Percentiles rank a stretch among this genome's conserved stretches.
Conservation (phyloP, 1,140 invertebrate genomes). For the Calephelis virginiensis region DNA sequence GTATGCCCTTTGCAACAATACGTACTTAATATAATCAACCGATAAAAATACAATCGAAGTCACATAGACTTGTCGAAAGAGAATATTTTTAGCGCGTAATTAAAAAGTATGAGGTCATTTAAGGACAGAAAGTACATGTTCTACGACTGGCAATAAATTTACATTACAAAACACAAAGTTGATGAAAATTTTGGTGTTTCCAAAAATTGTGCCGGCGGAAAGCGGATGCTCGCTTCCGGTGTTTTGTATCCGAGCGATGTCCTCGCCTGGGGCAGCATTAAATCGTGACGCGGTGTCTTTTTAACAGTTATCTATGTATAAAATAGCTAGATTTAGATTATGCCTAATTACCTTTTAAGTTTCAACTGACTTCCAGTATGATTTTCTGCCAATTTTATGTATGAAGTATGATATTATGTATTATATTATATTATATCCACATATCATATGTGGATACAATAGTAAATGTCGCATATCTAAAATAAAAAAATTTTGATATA, state of each 20-base stretch:
- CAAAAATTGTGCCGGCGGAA: conserved; percentile 66
- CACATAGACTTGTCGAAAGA: background rate
- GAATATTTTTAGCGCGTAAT: background rate
- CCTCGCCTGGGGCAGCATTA: conserved; percentile 54
- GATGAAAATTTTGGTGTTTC: conserved; percentile 72
- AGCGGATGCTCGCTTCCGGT: conserved; percentile 63
- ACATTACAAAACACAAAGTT: conserved; percentile 62
- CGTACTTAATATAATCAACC: too few species aligned
- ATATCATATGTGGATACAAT: too few species aligned
- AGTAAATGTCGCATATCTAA: too few species aligned
- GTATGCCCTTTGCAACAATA: too few species aligned
- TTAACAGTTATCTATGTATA: conserved; percentile 60
- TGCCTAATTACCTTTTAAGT: background rate
- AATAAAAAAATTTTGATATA: too few species aligned
- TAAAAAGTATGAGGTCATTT: background rate
- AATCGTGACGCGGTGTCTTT: conserved; percentile 56
- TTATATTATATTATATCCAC: too few species aligned
- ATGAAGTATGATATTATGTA: too few species aligned
- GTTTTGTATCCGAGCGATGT: conserved; percentile 65
- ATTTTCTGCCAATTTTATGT: too few species aligned
- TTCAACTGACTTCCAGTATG: background rate
- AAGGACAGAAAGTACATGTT: background rate
- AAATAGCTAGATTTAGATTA: conserved; percentile 40
- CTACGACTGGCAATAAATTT: conserved; percentile 38
- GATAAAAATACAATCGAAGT: too few species aligned